These are phyloP conservation scores for Epinotia nisella DNA, from an alignment of 2,888 invertebrate species.

Conservation along the genomic window DNA sequence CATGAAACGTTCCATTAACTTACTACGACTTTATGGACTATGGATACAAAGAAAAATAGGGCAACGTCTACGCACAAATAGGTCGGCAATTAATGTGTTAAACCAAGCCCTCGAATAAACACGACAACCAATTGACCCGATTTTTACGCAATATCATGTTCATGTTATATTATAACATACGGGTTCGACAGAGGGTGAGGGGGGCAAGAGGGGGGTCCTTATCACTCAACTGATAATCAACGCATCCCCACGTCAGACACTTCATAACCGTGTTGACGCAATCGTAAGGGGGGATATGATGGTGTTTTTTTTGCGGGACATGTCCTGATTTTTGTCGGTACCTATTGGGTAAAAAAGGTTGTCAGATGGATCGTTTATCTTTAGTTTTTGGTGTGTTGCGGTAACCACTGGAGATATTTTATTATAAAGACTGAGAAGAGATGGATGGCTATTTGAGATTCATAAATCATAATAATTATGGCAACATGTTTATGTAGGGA, in stretches of 20 bases:
- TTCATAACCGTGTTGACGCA: slow-evolving; percentile 66
- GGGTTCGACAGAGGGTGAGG: slow-evolving; percentile 59
- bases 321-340: slow-evolving; percentile 37
- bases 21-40: too few species aligned
- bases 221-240: slow-evolving; percentile 74
- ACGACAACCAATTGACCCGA: slow-evolving; percentile 35
- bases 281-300: slow-evolving; percentile 54
- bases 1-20: too few species aligned
- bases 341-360: neutral
- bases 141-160: slow-evolving; percentile 43
- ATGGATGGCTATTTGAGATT: neutral
- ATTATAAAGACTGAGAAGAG: neutral
- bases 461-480: too few species aligned
- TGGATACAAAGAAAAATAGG: neutral
- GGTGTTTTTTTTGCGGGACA: slow-evolving; percentile 34
- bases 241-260: slow-evolving; percentile 59
- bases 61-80: neutral
- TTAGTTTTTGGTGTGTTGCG: neutral
- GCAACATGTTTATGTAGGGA: too few species aligned
- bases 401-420: neutral
- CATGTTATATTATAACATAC: slow-evolving; percentile 62
- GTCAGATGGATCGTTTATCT: neutral
- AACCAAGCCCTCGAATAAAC: neutral
- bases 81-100: neutral
- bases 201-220: slow-evolving; percentile 50